These are phyloP conservation scores for Lucilia cuprina DNA, from an alignment of 1,140 invertebrate genomes.

Conservation along the genomic window DNA sequence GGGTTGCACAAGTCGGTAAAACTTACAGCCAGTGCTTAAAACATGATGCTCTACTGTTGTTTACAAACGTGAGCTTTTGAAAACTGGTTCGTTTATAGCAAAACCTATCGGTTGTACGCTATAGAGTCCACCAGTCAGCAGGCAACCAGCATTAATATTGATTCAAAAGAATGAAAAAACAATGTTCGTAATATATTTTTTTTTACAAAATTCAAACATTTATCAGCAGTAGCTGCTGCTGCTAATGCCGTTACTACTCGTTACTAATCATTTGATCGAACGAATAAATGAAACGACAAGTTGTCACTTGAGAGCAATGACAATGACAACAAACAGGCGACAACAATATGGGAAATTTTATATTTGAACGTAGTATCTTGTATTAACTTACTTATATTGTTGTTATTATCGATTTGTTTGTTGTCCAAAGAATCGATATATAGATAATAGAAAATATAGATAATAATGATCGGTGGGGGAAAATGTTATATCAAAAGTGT, in stretches of 20 bases:
- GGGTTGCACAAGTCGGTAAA: not conserved
- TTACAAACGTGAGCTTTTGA: not conserved
- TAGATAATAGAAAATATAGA: too few species aligned
- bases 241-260: not conserved
- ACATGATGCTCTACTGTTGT: not conserved
- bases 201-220: not conserved
- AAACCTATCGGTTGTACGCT: not conserved
- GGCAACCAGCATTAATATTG: not conserved
- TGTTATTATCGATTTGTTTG: too few species aligned
- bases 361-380: not conserved
- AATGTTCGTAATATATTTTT: not conserved
- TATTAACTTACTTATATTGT: too few species aligned
- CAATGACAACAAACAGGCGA: constrained; percentile 7
- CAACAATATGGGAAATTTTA: constrained; percentile 9
- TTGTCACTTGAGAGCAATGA: constrained; percentile 16
- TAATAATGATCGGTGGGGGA: too few species aligned
- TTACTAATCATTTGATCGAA: constrained; percentile 13
- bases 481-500: too few species aligned
- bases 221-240: not conserved
- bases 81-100: not conserved
- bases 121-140: not conserved
- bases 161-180: not conserved
- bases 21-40: not conserved
- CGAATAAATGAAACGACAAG: not conserved
- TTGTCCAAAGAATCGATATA: too few species aligned